Percentiles rank a stretch among this genome's conserved stretches.
These are phyloP conservation scores for Acomys russatus DNA, from an alignment of 2,797 vertebrate genomes.

Conservation along the genomic window DNA sequence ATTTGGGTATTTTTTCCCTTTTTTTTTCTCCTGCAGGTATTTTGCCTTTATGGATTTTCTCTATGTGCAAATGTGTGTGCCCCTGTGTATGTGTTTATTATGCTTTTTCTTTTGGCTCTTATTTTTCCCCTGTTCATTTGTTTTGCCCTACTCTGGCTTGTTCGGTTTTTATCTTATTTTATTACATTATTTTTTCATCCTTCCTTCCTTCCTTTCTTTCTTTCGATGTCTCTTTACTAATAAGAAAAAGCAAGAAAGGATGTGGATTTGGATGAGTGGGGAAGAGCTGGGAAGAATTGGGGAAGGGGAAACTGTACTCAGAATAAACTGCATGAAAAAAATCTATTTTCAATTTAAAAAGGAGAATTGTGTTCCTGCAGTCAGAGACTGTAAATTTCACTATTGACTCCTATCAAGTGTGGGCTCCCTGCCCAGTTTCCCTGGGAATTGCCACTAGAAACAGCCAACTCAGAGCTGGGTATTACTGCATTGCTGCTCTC, in stretches of 20 bases:
- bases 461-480: background rate
- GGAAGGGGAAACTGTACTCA: background rate
- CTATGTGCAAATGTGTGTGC: background rate
- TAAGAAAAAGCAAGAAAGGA: background rate
- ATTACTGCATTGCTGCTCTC: background rate
- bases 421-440: background rate
- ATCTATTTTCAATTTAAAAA: background rate
- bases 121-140: background rate
- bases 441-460: background rate
- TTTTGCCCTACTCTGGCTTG: background rate
- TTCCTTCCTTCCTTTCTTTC: background rate
- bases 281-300: background rate
- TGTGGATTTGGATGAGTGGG: background rate
- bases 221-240: background rate
- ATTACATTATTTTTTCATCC: background rate
- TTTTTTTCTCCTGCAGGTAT: background rate
- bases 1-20: no score
- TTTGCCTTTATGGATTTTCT: background rate
- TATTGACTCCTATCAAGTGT: background rate
- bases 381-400: constrained; percentile 50
- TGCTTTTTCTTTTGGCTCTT: background rate
- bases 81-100: background rate
- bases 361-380: background rate
- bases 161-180: background rate
- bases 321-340: background rate